Evolutionary conservation across 2,888 invertebrate species (phyloP).

Genomic region (Anoncus sp.): DNA sequence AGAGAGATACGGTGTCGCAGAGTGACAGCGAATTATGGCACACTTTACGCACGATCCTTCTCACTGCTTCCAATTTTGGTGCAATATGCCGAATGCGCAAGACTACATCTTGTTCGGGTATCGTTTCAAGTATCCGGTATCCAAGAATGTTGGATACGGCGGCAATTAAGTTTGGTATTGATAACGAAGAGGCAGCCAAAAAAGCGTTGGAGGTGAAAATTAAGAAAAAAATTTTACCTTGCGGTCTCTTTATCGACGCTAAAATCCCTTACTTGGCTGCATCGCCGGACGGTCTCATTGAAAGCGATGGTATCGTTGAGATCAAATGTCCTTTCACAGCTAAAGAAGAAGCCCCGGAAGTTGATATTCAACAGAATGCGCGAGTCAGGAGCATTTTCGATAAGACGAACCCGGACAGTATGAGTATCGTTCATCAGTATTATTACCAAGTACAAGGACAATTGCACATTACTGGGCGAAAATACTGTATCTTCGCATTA

Average conservation of each 20-base stretch:
- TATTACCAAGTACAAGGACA: constrained; percentile 68
- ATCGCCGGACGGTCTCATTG: background rate
- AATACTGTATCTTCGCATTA: constrained; percentile 67
- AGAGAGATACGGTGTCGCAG: constrained; percentile 31
- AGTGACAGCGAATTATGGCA: constrained; percentile 22
- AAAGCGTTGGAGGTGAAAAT: constrained; percentile 3
- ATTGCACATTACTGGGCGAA: constrained; percentile 63
- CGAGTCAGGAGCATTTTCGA: constrained; percentile 37
- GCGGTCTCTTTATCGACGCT: constrained; percentile 60
- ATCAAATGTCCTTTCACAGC: background rate
- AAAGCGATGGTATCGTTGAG: background rate
- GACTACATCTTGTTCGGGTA: constrained; percentile 45
- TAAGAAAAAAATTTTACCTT: constrained; percentile 51
- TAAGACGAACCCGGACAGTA: constrained; percentile 18
- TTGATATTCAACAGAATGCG: constrained; percentile 36
- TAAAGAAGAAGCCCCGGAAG: constrained; percentile 12
- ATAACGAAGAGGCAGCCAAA: constrained; percentile 59
- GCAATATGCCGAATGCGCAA: constrained; percentile 49
- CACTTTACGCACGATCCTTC: constrained; percentile 28
- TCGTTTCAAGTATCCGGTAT: constrained; percentile 58
- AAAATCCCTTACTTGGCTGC: background rate
- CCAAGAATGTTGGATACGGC: constrained; percentile 46
- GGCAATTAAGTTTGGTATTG: constrained; percentile 57
- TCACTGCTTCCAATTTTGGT: constrained; percentile 64
- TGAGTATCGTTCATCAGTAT: constrained; percentile 53